Percentiles rank a stretch among this genome's conserved stretches.
Evolutionary conservation across 2,888 invertebrate species (phyloP).

Genomic region (Rhaphigaster nebulosa): DNA sequence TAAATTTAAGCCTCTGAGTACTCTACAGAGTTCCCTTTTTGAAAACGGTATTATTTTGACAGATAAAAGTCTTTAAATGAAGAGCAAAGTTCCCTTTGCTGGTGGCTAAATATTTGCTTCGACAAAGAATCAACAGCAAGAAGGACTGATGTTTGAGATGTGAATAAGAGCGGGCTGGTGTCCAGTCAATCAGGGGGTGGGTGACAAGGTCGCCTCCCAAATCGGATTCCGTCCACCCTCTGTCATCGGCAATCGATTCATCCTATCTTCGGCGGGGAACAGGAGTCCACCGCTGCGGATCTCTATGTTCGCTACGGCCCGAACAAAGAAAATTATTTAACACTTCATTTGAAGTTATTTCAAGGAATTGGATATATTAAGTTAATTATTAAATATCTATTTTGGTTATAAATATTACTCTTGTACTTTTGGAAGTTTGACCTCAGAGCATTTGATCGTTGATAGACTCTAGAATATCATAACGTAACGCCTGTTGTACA

Average conservation of each 20-base stretch:
- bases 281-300: not conserved
- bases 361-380: not conserved
- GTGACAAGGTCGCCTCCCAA: constrained; percentile 37
- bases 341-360: not conserved
- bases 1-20: too few relatives aligned
- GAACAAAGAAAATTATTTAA: not conserved
- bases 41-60: not conserved
- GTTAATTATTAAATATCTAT: not conserved
- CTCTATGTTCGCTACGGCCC: not conserved
- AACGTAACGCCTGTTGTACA: too few relatives aligned
- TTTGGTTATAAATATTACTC: too few relatives aligned
- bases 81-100: not conserved
- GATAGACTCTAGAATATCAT: too few relatives aligned
- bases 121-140: constrained; percentile 16
- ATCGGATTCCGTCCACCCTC: constrained; percentile 40
- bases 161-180: constrained; percentile 9
- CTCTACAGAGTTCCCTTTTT: too few relatives aligned
- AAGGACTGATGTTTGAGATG: constrained; percentile 23
- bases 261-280: not conserved
- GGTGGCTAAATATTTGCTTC: not conserved
- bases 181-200: constrained; percentile 38
- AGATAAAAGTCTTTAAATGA: not conserved
- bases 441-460: too few relatives aligned
- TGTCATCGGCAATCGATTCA: constrained; percentile 20
- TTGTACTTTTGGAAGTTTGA: too few relatives aligned